These are phyloP conservation scores for Sepioteuthis lessoniana DNA, from an alignment of 2,888 invertebrate genomes.

Conservation along the genomic window DNA sequence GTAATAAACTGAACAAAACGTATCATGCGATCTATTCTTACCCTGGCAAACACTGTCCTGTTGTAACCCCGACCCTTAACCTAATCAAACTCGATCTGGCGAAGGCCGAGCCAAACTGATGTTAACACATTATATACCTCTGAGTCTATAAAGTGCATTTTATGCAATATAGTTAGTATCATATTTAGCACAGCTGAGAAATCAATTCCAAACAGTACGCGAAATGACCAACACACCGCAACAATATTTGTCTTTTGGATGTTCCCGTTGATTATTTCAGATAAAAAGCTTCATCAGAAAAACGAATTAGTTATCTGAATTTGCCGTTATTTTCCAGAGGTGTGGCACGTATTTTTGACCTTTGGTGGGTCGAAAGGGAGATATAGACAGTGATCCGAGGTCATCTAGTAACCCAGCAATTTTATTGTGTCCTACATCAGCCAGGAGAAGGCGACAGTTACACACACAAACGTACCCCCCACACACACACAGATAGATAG, in stretches of 20 bases:
- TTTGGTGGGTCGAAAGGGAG: not conserved
- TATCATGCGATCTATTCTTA: not conserved
- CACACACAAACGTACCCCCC: no score
- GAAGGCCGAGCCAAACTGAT: not conserved
- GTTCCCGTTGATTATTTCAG: not conserved
- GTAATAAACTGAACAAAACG: not conserved
- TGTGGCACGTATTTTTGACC: not conserved
- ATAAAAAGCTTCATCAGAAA: not conserved
- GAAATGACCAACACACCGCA: not conserved
- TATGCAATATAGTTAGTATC: not conserved
- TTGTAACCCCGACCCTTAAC: not conserved
- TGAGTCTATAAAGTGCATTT: not conserved
- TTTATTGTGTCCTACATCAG: not conserved
- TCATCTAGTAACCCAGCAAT: not conserved
- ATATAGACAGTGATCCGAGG: not conserved
- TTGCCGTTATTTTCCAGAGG: not conserved
- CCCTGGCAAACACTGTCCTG: not conserved
- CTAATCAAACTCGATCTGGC: not conserved
- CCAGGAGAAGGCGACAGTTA: not conserved
- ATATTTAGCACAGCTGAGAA: not conserved
- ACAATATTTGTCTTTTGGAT: not conserved
- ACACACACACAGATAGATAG: not conserved
- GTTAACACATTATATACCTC: not conserved
- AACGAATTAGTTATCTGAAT: not conserved
- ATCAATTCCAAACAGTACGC: not conserved